Base-by-base conservation (phyloP, 64 coral and sea anemone species). In the Porites lutea region DNA sequence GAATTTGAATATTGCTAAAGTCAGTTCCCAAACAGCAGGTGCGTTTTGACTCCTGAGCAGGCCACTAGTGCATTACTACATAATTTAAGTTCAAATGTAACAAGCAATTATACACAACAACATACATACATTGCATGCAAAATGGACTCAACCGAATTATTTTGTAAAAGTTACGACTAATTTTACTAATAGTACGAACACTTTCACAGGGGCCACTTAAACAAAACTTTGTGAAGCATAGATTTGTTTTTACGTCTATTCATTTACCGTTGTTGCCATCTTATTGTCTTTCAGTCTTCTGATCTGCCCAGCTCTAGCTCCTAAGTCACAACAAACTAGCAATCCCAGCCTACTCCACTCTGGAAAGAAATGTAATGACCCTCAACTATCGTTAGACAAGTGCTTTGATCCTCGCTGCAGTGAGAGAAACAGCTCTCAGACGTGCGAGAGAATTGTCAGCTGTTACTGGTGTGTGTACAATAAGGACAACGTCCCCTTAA, bases 11-110 rank as follows among this genome's bases (percentile, higher is more conserved):
- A 88, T 49, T 88, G 86, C 19, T 37, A 10, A 15, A 88, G 18
- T 37, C 71, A 49, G 13, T 76, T 88, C 59, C 86, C 86, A 18
- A 13, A 59, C 13, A 88, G 86, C 71, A 88, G 86, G 86, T 88
- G 9, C 13, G 86, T 20, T 49, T 16, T 21, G 37, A 16, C 12
- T 46, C n/a, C n/a, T n/a, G n/a, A n/a, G n/a, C n/a, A n/a, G n/a
- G n/a, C n/a, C n/a, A n/a, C n/a, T n/a, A n/a, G n/a, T n/a, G n/a
- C n/a, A n/a, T n/a, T n/a, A n/a, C n/a, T n/a, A n/a, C n/a, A n/a
- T n/a, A n/a, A n/a, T n/a, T n/a, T n/a, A n/a, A n/a, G n/a, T n/a
- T n/a, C n/a, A n/a, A n/a, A n/a, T n/a, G n/a, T n/a, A n/a, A n/a
- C n/a, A n/a, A n/a, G n/a, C n/a, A n/a, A n/a, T n/a, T n/a, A n/a